Conservation (phyloP, 2,888 invertebrate genomes). For the Mamestra brassicae region DNA sequence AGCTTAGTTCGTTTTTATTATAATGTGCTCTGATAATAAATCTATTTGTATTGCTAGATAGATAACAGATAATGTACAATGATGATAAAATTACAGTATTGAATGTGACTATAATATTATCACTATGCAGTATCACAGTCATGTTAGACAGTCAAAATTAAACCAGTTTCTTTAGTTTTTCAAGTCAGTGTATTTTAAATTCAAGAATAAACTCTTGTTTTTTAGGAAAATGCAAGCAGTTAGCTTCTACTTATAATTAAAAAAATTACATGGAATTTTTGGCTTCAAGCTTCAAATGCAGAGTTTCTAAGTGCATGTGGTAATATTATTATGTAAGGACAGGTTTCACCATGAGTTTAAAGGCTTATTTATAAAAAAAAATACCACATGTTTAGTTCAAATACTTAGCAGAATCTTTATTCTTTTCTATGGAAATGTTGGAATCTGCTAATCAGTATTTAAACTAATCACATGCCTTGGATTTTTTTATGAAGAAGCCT, state of each 20-base stretch:
- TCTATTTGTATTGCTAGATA: conserved; percentile 6
- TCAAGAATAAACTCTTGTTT: too few relatives aligned
- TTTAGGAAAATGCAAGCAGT: too few relatives aligned
- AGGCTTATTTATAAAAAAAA: too few relatives aligned
- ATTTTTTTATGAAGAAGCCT: too few relatives aligned
- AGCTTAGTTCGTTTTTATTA: neutral
- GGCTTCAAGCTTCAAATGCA: neutral
- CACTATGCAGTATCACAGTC: neutral
- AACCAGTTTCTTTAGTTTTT: neutral
- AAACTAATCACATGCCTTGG: too few relatives aligned
- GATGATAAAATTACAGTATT: neutral
- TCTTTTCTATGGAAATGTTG: too few relatives aligned
- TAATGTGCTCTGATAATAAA: conserved; percentile 1
- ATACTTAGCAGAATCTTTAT: too few relatives aligned
- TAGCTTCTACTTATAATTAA: neutral
- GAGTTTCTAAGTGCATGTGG: neutral
- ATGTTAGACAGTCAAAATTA: neutral
- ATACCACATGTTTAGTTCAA: too few relatives aligned
- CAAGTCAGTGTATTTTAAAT: neutral
- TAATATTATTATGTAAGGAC: neutral
- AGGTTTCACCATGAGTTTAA: neutral
- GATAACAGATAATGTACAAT: conserved; percentile 12
- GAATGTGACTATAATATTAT: neutral
- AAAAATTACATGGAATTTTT: neutral
- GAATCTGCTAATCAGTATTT: too few relatives aligned